phyloP scores from a whole-genome alignment of 2,888 invertebrate genomes.

The Cataglyphis rosenhaueri region DNA sequence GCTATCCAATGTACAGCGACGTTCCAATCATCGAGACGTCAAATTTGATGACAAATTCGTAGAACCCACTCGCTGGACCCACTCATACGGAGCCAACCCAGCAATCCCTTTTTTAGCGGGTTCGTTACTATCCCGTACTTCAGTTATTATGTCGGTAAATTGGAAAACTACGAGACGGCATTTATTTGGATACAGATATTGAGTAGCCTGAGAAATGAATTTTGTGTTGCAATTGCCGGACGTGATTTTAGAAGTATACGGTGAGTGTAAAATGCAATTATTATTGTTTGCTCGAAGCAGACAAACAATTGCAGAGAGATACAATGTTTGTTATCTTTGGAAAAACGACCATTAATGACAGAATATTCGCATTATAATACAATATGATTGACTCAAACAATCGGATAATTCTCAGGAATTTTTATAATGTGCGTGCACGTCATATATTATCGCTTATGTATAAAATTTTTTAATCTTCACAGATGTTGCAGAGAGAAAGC shows the following conservation, averaged over 20 bases:
- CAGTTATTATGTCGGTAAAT: constrained; percentile 38
- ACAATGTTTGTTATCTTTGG: background rate
- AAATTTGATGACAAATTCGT: constrained; percentile 41
- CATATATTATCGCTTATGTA: background rate
- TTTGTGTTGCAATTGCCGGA: constrained; percentile 40
- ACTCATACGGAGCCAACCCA: constrained; percentile 23
- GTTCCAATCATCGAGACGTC: constrained; percentile 35
- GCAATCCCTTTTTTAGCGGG: constrained; percentile 32
- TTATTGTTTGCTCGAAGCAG: background rate
- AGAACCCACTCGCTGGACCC: background rate
- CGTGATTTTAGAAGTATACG: constrained; percentile 58
- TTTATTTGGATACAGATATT: constrained; percentile 37
- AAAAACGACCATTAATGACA: background rate
- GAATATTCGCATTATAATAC: background rate
- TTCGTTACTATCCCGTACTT: constrained; percentile 27
- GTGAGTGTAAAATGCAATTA: constrained; percentile 58
- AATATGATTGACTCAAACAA: background rate
- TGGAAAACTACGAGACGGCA: constrained; percentile 44
- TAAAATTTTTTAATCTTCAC: constrained; percentile 22
- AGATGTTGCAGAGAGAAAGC: constrained; percentile 9
- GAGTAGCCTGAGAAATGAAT: constrained; percentile 62
- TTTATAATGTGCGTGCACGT: background rate
- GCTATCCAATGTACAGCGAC: constrained; percentile 55
- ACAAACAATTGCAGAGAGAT: background rate
- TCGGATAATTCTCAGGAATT: background rate